Conservation (phyloP, 1,140 invertebrate species). For the Anoplolepis gracilipes region DNA sequence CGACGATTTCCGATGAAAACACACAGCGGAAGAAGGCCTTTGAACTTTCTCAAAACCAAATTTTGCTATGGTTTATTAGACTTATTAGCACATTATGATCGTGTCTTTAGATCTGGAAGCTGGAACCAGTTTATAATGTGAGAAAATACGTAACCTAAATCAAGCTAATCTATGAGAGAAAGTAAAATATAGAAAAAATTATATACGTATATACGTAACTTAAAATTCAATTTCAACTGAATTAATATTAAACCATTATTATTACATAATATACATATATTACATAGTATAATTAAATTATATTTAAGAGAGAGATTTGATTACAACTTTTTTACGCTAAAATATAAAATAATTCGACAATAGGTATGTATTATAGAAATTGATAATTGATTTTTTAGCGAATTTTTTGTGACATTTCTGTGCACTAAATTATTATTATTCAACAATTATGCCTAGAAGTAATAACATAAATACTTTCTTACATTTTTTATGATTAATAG, state of each 20-base stretch:
- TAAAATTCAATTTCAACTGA: too few relatives aligned
- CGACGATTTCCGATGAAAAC: slow-evolving; percentile 13
- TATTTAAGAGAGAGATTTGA: too few relatives aligned
- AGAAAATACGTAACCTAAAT: neutral
- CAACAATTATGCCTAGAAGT: neutral
- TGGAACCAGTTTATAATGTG: neutral
- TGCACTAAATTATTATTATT: neutral
- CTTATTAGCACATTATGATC: neutral
- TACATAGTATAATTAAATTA: too few relatives aligned
- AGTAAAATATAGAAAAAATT: too few relatives aligned
- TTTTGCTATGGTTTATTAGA: neutral
- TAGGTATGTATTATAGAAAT: neutral
- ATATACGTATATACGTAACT: too few relatives aligned
- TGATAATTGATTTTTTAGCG: neutral
- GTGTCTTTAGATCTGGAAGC: neutral
- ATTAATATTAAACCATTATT: neutral
- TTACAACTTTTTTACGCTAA: too few relatives aligned
- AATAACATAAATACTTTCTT: neutral
- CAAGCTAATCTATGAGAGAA: neutral
- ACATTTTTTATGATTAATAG: neutral
- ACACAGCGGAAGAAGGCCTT: slow-evolving; percentile 50
- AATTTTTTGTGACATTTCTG: neutral
- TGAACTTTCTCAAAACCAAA: slow-evolving; percentile 49
- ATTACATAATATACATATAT: neutral
- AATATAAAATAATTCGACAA: neutral